phyloP scores from a whole-genome alignment of 2,888 invertebrate species.

The Cheilosia variabilis region DNA sequence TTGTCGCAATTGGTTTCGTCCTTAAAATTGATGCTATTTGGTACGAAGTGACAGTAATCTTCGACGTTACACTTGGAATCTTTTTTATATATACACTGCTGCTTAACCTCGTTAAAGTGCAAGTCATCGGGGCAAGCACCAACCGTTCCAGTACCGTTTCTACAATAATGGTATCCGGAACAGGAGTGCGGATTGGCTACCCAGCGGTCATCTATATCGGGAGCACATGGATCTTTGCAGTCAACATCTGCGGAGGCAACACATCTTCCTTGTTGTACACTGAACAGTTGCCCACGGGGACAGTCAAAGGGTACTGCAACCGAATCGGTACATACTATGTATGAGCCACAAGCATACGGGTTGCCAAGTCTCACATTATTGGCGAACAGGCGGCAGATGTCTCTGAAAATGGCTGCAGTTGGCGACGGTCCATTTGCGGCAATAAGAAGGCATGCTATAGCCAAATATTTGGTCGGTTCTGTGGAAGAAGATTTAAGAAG shows the following conservation, averaged over 20 bases:
- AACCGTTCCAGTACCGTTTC: conserved; percentile 23
- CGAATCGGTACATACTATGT: conserved; percentile 78
- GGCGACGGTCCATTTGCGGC: not conserved
- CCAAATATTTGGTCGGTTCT: not conserved
- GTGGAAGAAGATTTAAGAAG: conserved; percentile 4
- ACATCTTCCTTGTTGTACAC: conserved; percentile 72
- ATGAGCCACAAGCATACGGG: conserved; percentile 79
- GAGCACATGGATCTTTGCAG: conserved; percentile 79
- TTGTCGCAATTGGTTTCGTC: conserved; percentile 73
- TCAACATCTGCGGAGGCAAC: conserved; percentile 32
- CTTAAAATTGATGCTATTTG: conserved; percentile 77
- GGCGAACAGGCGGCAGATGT: conserved; percentile 78
- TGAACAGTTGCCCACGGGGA: conserved; percentile 59
- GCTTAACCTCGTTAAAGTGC: conserved; percentile 76
- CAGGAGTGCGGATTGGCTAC: conserved; percentile 77
- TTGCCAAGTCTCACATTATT: conserved; percentile 79
- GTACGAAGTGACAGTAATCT: conserved; percentile 78
- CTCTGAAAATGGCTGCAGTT: conserved; percentile 61
- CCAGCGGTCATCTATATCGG: conserved; percentile 73
- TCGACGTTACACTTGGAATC: conserved; percentile 74
- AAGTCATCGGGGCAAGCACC: conserved; percentile 70
- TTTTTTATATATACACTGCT: conserved; percentile 73
- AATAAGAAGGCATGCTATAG: not conserved
- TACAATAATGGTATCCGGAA: conserved; percentile 77
- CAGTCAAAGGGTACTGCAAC: conserved; percentile 75